phyloP scores from a whole-genome alignment of 2,113 vertebrate genomes.

The Gopherus flavomarginatus region DNA sequence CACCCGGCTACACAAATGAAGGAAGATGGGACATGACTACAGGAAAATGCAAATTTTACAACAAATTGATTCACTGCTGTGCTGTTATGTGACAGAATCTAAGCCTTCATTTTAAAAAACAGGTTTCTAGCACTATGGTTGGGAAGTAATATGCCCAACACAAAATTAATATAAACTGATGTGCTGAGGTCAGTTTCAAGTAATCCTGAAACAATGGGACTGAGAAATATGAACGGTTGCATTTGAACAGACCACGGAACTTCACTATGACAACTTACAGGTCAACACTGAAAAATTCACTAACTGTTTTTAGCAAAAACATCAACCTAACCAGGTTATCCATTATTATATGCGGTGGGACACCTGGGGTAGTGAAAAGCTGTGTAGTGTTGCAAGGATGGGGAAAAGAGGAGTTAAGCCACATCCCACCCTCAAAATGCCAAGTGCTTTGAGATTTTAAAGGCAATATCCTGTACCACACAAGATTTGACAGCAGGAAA shows the following conservation, averaged over 20 bases:
- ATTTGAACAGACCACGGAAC: neutral
- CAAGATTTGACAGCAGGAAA: neutral
- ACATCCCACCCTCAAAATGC: no score
- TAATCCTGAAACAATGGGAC: neutral
- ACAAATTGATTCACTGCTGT: neutral
- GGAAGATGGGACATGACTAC: fast-evolving
- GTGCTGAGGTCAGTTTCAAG: neutral
- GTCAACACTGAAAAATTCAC: fast-evolving
- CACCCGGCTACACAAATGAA: fast-evolving
- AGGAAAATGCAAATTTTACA: neutral
- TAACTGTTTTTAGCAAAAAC: neutral
- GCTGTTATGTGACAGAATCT: fast-evolving
- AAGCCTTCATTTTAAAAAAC: fast-evolving
- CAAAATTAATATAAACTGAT: neutral
- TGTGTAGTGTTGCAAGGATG: neutral
- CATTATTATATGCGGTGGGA: neutral
- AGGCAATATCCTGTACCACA: no score
- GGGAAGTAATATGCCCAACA: fast-evolving
- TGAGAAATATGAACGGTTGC: neutral
- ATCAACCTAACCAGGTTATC: neutral
- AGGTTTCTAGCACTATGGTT: fast-evolving
- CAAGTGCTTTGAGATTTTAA: no score
- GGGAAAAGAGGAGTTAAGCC: neutral
- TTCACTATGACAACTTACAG: fast-evolving
- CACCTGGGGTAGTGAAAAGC: neutral